Percentiles rank a stretch among this genome's conserved stretches.
phyloP scores from a whole-genome alignment of 1,140 invertebrate species.

The Bicyclus anynana region DNA sequence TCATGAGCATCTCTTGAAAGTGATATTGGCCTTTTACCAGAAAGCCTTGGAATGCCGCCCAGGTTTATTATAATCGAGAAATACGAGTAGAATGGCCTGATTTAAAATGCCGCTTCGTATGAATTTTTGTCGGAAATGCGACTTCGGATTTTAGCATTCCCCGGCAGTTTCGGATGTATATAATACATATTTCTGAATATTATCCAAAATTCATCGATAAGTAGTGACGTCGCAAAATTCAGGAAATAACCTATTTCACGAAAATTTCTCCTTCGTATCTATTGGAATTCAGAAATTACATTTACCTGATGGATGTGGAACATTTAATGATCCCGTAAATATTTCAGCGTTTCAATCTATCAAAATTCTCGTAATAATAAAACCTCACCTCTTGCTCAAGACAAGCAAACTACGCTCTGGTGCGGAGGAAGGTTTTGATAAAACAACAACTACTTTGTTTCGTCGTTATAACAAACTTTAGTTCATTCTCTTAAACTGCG shows the following conservation, averaged over 20 bases:
- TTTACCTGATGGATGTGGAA: no score
- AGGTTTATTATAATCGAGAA: neutral
- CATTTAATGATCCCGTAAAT: no score
- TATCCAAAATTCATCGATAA: neutral
- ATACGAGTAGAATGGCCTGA: neutral
- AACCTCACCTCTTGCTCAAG: no score
- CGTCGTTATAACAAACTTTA: no score
- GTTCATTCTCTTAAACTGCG: no score
- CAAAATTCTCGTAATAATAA: no score
- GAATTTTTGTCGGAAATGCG: conserved; percentile 3
- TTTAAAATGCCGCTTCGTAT: conserved; percentile 1
- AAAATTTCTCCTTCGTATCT: no score
- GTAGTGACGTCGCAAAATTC: neutral
- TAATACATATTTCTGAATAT: neutral
- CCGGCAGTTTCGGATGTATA: neutral
- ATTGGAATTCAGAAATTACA: no score
- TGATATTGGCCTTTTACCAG: neutral
- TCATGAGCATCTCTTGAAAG: neutral
- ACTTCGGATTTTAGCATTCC: neutral
- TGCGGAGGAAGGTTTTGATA: no score
- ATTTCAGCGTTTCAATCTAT: no score
- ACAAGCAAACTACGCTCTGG: no score
- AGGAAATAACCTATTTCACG: neutral
- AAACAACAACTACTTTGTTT: no score
- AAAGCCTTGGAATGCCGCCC: neutral